Conservation (phyloP, 1,140 invertebrate species). For the Drosophila elegans region DNA sequence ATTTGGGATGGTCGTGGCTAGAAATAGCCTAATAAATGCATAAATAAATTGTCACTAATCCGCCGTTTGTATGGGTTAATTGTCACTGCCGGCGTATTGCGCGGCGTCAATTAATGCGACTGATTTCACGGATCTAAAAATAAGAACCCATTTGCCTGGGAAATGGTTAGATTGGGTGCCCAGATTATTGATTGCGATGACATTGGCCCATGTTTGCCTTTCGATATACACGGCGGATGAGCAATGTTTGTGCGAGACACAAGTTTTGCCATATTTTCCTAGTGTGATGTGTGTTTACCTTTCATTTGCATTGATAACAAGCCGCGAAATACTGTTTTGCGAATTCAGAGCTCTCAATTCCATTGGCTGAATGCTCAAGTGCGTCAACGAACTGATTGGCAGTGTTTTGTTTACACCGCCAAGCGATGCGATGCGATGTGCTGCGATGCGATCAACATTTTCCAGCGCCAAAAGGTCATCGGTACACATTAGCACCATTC, state of each 20-base stretch:
- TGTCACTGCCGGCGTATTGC: slow-evolving; percentile 18
- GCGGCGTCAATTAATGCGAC: slow-evolving; percentile 35
- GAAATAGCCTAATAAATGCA: slow-evolving; percentile 45
- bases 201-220: background rate
- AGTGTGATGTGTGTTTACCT: slow-evolving; percentile 11
- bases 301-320: slow-evolving; percentile 46
- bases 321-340: slow-evolving; percentile 6
- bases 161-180: slow-evolving; percentile 14
- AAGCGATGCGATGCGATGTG: background rate
- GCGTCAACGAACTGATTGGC: slow-evolving; percentile 38
- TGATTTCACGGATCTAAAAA: slow-evolving; percentile 21
- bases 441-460: slow-evolving; percentile 13
- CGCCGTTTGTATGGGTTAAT: slow-evolving; percentile 22
- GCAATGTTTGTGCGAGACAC: slow-evolving; percentile 10
- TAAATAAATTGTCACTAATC: slow-evolving; percentile 29
- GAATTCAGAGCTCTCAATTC: slow-evolving; percentile 4
- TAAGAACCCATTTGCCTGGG: background rate
- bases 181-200: slow-evolving; percentile 21
- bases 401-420: slow-evolving; percentile 20
- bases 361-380: slow-evolving; percentile 35
- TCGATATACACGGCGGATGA: slow-evolving; percentile 24
- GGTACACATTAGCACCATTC: background rate
- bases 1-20: slow-evolving; percentile 20
- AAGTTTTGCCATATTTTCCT: slow-evolving; percentile 1
- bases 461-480: slow-evolving; percentile 16